Base-by-base conservation (phyloP, 2,113 vertebrate species). In the Gymnobelideus leadbeateri region DNA sequence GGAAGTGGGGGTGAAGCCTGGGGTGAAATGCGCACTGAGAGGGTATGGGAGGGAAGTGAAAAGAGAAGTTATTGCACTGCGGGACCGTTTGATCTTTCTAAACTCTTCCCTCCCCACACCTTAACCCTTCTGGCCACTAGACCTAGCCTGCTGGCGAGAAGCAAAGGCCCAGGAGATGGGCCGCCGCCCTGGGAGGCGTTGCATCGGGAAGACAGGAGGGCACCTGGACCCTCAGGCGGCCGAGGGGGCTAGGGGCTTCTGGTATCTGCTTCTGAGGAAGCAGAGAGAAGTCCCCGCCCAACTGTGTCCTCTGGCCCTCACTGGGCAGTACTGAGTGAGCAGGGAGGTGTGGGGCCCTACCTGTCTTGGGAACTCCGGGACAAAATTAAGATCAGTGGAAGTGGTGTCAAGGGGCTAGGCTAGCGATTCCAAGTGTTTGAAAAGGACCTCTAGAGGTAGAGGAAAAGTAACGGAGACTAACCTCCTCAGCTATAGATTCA, bases 111-210 rank as follows among this genome's bases (percentile, higher is more conserved):
- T 49, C 49, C 92, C 0, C 4, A 1, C n/a, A 84, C n/a, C 93
- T 93, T 25, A 14, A 8, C 26, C 51, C 55, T 89, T 91, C 1
- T 84, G 68, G 19, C 2, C n/a, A 84, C 16, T 2, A 3, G 57
- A n/a, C 19, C 9, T 28, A 90, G 93, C 61, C 93, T 89, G 21
- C 28, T 95, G 92, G 51, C 47, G 1, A 2, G 14, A 91, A 11
- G 55, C 52, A 23, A 19, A 0, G 23, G 24, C 23, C 16, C 3
- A 23, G 28, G 50, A 61, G 77, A 3, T 3, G 55, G 92, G 90
- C 6, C 11, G 7, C 84, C 8, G 1, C 4, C 3, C 11, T 0
- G 1, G 14, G 0, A 21, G 26, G 4, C 9, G 0, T 31, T 9
- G 26, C 77, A 31, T 8, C 19, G 7, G 37, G 31, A 84, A 84